Conservation (phyloP, 2,797 vertebrate species). For the Semaprochilodus insignis region DNA sequence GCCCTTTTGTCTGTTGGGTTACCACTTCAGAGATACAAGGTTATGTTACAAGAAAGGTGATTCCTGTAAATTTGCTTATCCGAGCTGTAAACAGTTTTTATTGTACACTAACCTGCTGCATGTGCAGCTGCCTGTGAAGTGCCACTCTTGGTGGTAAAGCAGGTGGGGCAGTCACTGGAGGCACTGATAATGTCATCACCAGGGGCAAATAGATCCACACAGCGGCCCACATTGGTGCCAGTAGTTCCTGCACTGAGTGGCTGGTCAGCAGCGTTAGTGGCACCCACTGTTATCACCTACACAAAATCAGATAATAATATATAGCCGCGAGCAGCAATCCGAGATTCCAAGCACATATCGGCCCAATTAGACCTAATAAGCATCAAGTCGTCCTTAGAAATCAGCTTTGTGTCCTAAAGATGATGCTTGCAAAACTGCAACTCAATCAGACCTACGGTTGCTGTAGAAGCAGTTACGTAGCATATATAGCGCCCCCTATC, state of each 20-base stretch:
- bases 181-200: slow-evolving; percentile 90
- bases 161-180: slow-evolving; percentile 90
- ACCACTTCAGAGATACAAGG: too few species aligned
- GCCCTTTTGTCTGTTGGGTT: too few species aligned
- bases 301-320: background rate
- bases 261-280: slow-evolving; percentile 83
- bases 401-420: too few species aligned
- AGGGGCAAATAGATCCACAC: slow-evolving; percentile 89
- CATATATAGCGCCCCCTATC: too few species aligned
- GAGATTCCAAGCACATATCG: too few species aligned
- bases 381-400: too few species aligned
- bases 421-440: too few species aligned
- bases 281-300: slow-evolving; percentile 91
- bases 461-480: too few species aligned
- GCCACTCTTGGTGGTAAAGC: slow-evolving; percentile 86
- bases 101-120: slow-evolving; percentile 75
- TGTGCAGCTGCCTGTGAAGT: slow-evolving; percentile 90
- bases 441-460: too few species aligned
- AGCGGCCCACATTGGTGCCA: slow-evolving; percentile 88
- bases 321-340: too few species aligned
- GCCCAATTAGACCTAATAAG: too few species aligned
- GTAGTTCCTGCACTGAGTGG: slow-evolving; percentile 81
- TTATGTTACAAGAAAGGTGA: too few species aligned
- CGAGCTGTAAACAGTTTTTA: background rate
- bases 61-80: background rate